These are phyloP conservation scores for Ladona fulva DNA, from an alignment of 1,140 invertebrate genomes.

Conservation along the genomic window DNA sequence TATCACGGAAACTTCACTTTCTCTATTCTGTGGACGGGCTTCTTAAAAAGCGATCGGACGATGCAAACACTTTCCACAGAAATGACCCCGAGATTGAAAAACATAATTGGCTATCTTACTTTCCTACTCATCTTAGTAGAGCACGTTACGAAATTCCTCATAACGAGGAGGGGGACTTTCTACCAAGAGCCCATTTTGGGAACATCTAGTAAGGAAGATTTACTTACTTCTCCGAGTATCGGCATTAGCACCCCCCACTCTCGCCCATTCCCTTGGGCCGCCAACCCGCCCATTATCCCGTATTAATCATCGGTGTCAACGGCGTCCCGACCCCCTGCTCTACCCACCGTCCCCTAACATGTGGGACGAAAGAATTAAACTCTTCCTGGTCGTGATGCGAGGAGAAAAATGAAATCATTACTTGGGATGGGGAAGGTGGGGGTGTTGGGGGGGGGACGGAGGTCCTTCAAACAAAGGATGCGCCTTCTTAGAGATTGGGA, in stretches of 20 bases:
- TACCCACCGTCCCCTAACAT: not conserved
- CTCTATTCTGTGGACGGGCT: too few species aligned
- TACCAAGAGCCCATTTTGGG: too few species aligned
- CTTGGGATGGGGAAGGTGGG: not conserved
- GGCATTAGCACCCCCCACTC: not conserved
- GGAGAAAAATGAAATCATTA: conserved; percentile 5
- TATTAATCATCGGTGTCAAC: not conserved
- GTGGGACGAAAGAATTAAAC: not conserved
- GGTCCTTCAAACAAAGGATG: not conserved
- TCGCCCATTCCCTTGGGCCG: not conserved
- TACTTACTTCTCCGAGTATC: too few species aligned
- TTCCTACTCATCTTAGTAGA: too few species aligned
- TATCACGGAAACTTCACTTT: too few species aligned
- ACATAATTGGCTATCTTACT: too few species aligned
- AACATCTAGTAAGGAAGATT: too few species aligned
- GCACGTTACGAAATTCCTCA: too few species aligned
- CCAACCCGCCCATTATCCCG: not conserved
- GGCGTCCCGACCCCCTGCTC: not conserved
- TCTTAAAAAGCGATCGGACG: too few species aligned
- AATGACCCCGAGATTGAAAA: too few species aligned
- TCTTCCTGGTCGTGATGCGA: not conserved
- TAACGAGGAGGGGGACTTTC: too few species aligned
- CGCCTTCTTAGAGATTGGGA: not conserved
- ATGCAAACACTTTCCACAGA: too few species aligned
- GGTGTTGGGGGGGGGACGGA: not conserved